Evolutionary conservation across 2,797 vertebrate genomes (phyloP).

Genomic region (Pangasius krempfi): DNA sequence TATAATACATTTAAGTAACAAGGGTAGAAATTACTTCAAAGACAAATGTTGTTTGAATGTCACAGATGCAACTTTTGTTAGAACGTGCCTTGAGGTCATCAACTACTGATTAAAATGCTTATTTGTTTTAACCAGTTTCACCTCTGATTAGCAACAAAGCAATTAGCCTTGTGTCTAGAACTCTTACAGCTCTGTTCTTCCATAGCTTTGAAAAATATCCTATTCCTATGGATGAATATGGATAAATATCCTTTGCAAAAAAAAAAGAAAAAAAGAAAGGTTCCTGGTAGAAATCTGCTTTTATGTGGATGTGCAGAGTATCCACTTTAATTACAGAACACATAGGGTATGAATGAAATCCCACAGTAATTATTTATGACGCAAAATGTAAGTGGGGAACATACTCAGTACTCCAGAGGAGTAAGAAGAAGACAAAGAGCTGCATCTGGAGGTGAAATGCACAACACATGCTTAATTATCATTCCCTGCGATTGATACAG

Average conservation of each 20-base stretch:
- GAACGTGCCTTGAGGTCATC: constrained; percentile 1
- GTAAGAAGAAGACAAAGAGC: constrained; percentile 5
- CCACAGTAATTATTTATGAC: constrained; percentile 17
- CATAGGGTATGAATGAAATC: not conserved
- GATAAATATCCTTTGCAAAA: not conserved
- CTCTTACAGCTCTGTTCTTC: not conserved
- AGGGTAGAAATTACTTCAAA: not conserved
- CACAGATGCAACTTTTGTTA: not conserved
- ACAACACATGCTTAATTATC: constrained; percentile 69
- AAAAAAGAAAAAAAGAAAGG: not conserved
- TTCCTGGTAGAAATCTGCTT: not conserved
- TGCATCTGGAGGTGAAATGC: constrained; percentile 10
- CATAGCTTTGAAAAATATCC: not conserved
- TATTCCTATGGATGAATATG: not conserved
- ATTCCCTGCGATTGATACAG: constrained; percentile 68
- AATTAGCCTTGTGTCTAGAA: constrained; percentile 17
- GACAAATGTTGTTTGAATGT: not conserved
- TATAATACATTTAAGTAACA: not conserved
- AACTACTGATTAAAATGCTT: constrained; percentile 32
- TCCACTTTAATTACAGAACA: constrained; percentile 21
- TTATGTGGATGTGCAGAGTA: not conserved
- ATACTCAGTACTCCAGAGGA: not conserved
- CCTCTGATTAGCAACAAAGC: constrained; percentile 37
- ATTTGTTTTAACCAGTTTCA: constrained; percentile 40
- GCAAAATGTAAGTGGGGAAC: not conserved